These are phyloP conservation scores for Lacanobia oleracea DNA, from an alignment of 2,888 invertebrate genomes.

Conservation along the genomic window DNA sequence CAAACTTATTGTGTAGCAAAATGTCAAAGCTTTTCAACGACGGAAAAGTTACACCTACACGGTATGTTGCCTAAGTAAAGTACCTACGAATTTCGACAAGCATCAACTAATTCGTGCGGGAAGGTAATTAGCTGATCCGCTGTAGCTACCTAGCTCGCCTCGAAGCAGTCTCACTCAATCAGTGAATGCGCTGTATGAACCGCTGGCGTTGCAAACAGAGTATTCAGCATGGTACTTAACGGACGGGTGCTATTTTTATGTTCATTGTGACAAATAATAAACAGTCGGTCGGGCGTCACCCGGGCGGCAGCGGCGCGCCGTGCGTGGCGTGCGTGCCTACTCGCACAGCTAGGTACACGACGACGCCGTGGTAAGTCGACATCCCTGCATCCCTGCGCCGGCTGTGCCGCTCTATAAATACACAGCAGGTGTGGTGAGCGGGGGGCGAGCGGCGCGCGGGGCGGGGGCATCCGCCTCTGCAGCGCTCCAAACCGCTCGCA, in stretches of 20 bases:
- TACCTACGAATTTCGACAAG: constrained; percentile 8
- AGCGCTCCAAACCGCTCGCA: constrained; percentile 88
- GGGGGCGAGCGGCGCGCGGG: constrained; percentile 79
- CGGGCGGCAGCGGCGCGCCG: constrained; percentile 69
- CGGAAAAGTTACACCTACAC: constrained; percentile 7
- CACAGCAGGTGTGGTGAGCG: constrained; percentile 88
- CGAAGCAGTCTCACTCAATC: constrained; percentile 39
- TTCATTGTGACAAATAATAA: constrained; percentile 84
- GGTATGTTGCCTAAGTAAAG: background rate
- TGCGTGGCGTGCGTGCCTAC: constrained; percentile 70
- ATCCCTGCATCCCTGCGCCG: constrained; percentile 87
- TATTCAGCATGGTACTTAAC: constrained; percentile 71
- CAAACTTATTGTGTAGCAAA: background rate
- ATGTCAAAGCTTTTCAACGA: constrained; percentile 24
- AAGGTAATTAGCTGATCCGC: constrained; percentile 40
- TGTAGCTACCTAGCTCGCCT: constrained; percentile 11
- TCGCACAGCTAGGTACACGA: constrained; percentile 76
- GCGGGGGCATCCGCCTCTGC: constrained; percentile 88
- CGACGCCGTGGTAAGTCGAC: constrained; percentile 82
- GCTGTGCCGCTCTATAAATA: constrained; percentile 89
- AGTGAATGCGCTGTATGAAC: constrained; percentile 52
- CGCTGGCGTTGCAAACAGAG: constrained; percentile 64
- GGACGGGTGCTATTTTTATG: constrained; percentile 82
- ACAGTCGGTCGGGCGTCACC: constrained; percentile 79
- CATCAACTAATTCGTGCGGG: constrained; percentile 39